Percentiles rank a stretch among this genome's conserved stretches.
Conservation (phyloP, 2,888 invertebrate species). For the Meghimatium bilineatum region DNA sequence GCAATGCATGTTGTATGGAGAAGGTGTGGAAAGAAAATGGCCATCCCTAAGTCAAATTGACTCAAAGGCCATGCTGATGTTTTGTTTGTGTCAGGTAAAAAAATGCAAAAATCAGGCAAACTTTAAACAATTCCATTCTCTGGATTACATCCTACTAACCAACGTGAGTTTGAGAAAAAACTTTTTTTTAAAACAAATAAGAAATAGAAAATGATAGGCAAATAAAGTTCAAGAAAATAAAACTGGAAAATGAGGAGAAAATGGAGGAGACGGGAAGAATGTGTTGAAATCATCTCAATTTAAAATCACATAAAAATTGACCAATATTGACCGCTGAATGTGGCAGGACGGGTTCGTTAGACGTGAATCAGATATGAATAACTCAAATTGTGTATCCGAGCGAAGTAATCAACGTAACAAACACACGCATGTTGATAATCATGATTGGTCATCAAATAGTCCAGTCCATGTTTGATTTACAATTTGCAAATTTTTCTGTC, state of each 20-base stretch:
- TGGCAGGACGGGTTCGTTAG: no score
- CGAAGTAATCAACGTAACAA: neutral
- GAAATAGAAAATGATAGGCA: neutral
- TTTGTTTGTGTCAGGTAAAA: no score
- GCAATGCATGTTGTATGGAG: no score
- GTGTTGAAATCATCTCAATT: neutral
- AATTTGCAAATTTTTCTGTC: neutral
- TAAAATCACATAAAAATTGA: no score
- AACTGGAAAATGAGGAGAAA: neutral
- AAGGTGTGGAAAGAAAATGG: no score
- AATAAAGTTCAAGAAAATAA: neutral
- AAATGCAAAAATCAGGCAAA: no score
- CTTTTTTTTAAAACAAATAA: neutral
- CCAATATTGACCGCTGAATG: no score
- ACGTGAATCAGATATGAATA: neutral
- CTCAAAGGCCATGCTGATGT: no score
- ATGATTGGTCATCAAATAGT: neutral
- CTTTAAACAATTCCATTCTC: no score
- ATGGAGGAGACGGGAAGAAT: neutral
- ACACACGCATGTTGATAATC: neutral
- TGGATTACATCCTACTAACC: no score
- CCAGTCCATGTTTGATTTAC: neutral
- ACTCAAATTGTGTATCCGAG: neutral
- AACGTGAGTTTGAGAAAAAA: no score
- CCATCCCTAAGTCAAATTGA: no score